Evolutionary conservation across 2,888 invertebrate genomes (phyloP), one percentile per base, ranked within the genome.

Genomic region (Orthonevra nobilis): DNA sequence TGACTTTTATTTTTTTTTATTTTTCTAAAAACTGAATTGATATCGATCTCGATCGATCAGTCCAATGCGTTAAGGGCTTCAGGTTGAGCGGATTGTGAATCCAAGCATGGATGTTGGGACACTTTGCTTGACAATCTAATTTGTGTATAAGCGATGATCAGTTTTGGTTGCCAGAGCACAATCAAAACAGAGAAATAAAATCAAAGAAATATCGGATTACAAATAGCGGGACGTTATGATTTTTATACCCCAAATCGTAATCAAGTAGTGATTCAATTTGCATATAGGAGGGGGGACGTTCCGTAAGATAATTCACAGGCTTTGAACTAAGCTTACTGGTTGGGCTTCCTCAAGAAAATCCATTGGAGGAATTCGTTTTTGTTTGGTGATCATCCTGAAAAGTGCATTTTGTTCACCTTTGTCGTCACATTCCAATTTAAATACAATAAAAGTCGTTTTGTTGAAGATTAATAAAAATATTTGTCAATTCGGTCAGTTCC

Each of bases 51-150:
- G 32, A 56, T 48, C 54, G 40, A 68, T 74, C 68, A 56, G 48
- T 46, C 9, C 60, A 48, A 19, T 68, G 48, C 12, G 30, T 32
- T 66, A 54, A 74, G 30, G 42, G 17, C 28, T 40, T 30, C 42
- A 20, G 28, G 7, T 38, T 26, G 1, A 12, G 28, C n/a, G 7
- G 23, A 17, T 23, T 17, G 15, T n/a, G 40, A 6, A 42, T 56
- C 19, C 17, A 56, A 14, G 40, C 15, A n/a, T n/a, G n/a, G 20
- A 20, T 54, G 12, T 23, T 56, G 61, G 70, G 19, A 64, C 50
- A 50, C 64, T 72, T 48, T 50, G 66, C 66, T 66, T 74, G 73
- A 74, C 73, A 66, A 66, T 66, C 73, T 66, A 66, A 74, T 74
- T 74, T 66, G 64, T 66, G 64, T 50, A 3, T 36, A 23, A 44